Conservation (phyloP, 2,113 vertebrate genomes). For the Machaerirhynchus nigripectus region DNA sequence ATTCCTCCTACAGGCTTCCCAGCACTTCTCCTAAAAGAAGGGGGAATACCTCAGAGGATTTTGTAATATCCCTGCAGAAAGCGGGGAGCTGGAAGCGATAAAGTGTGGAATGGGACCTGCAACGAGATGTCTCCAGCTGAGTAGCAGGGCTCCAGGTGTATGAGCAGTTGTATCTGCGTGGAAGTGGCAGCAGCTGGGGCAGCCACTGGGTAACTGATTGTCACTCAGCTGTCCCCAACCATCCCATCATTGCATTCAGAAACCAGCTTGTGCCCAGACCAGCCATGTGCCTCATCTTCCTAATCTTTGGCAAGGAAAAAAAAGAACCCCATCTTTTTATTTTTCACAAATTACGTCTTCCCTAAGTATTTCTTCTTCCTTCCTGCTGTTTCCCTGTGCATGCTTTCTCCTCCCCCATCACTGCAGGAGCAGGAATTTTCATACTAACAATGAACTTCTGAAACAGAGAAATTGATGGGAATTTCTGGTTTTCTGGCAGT, state of each 20-base stretch:
- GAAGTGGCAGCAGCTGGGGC: not conserved
- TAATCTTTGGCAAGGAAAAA: not conserved
- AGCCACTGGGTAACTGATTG: not conserved
- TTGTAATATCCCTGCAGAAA: not conserved
- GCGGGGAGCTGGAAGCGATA: rapidly evolving
- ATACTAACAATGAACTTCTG: not conserved
- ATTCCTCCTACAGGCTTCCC: not conserved
- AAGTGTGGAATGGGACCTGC: not conserved
- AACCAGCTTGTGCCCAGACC: not conserved
- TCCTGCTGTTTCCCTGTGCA: not conserved
- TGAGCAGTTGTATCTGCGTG: not conserved
- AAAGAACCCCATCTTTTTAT: not conserved
- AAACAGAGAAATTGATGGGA: not conserved
- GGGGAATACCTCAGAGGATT: not conserved
- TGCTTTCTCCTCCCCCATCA: not conserved
- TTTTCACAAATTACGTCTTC: not conserved
- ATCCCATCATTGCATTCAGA: not conserved
- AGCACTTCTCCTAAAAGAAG: not conserved
- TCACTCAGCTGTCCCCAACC: not conserved
- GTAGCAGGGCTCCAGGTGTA: not conserved
- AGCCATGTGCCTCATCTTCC: not conserved
- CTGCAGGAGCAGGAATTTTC: not conserved
- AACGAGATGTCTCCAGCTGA: not conserved
- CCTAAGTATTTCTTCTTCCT: not conserved
- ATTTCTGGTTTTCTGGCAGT: constrained; percentile 68